Base-by-base conservation (phyloP, 2,113 vertebrate genomes). In the Tachysurus fulvidraco region DNA sequence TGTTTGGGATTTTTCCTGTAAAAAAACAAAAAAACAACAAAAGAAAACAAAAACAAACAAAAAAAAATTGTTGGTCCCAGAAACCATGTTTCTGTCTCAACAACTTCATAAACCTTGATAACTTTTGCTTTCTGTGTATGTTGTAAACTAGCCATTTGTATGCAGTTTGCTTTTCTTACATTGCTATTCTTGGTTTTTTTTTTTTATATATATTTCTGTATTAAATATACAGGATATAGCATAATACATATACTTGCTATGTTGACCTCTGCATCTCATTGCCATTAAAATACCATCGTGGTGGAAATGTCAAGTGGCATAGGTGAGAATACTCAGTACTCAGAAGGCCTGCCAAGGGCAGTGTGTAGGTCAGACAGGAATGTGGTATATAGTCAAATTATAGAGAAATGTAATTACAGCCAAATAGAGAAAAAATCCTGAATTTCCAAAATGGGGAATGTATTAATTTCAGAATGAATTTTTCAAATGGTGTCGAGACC, bases 271-370 rank as follows among this genome's bases (percentile, higher is more conserved):
- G 46, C 50, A 19, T 85, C 25, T 44, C 10, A 30, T 55, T 74
- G 83, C 23, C 59, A 46, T 76, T 74, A 85, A 46, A 85, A 55
- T 76, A 59, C 17, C 83, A 88, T 19, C 13, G 44, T 9, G 50
- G 41, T 81, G 50, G 50, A 60, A 88, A 78, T 77, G 69, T 83
- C 50, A 79, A 64, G 50, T 86, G 81, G 76, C n/a, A 4, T 60
- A 65, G 57, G 69, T 69, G 79, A 83, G 54, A 71, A 83, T 79
- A 54, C 54, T 28, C 54, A 83, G 57, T 79, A 55, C 62, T 65
- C 23, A n/a, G 77, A n/a, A 85, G 28, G 23, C 46, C 76, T 54
- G 74, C 41, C 60, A 79, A 55, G 55, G 41, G 19, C 57, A 16
- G 36, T 3, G 50, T 13, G 54, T 41, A 76, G 69, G 73, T 62